These are phyloP conservation scores for Hyla sarda DNA, from an alignment of 2,113 vertebrate species.

Conservation along the genomic window DNA sequence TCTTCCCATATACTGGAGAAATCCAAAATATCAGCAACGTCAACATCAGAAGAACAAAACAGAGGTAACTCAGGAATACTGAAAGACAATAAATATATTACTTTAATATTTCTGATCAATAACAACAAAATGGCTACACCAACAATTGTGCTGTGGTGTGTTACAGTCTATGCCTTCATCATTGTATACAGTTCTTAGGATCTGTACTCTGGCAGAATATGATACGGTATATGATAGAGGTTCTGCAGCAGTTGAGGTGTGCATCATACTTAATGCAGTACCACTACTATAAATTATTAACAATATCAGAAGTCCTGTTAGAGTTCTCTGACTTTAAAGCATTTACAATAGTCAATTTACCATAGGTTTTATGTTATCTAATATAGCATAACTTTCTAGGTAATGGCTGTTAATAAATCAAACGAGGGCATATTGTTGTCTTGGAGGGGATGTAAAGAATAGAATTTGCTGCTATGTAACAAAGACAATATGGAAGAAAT, in stretches of 20 bases:
- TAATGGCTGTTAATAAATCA: background rate
- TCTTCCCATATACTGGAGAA: conserved; percentile 84
- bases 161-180: too few species aligned
- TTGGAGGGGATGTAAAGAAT: too few species aligned
- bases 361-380: too few species aligned
- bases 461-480: too few species aligned
- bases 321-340: background rate
- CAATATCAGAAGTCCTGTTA: background rate
- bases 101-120: background rate
- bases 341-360: background rate
- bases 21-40: conserved; percentile 88
- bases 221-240: too few species aligned
- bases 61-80: conserved; percentile 88
- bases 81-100: conserved; percentile 66
- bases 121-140: background rate
- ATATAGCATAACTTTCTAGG: background rate
- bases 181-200: too few species aligned
- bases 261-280: too few species aligned
- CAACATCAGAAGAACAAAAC: conserved; percentile 84
- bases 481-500: too few species aligned
- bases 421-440: background rate
- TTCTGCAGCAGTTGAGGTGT: background rate
- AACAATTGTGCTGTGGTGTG: background rate
- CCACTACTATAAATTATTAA: too few species aligned
- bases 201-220: too few species aligned